Evolutionary conservation across 2,888 invertebrate species (phyloP).

Genomic region (Adelphocoris suturalis): DNA sequence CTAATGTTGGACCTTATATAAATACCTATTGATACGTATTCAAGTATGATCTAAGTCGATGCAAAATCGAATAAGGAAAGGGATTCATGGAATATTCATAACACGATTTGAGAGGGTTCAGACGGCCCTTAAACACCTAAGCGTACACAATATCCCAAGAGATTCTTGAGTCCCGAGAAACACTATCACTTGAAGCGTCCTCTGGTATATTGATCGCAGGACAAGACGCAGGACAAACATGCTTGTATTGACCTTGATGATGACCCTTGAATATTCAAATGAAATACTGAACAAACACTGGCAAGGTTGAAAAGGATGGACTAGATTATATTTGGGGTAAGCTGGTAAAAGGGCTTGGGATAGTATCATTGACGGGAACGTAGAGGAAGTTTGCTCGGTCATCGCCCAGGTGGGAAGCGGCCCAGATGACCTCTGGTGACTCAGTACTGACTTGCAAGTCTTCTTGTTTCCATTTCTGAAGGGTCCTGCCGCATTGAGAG

Average conservation of each 20-base stretch:
- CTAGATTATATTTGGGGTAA: constrained; percentile 49
- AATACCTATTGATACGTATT: too few species aligned
- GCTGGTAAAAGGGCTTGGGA: constrained; percentile 46
- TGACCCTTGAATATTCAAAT: constrained; percentile 68
- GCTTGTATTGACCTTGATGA: constrained; percentile 60
- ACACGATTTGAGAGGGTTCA: constrained; percentile 5
- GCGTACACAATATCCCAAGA: constrained; percentile 49
- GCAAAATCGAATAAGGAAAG: not conserved
- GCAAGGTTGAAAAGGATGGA: constrained; percentile 33
- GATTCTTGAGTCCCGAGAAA: constrained; percentile 56
- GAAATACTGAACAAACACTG: constrained; percentile 61
- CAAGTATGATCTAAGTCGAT: not conserved
- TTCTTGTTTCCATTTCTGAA: constrained; percentile 66
- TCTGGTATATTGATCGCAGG: constrained; percentile 33
- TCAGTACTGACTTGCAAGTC: constrained; percentile 71
- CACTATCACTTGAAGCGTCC: constrained; percentile 52
- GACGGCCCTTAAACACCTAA: constrained; percentile 37
- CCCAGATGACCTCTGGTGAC: constrained; percentile 66
- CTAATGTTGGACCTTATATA: too few species aligned
- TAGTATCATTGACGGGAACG: constrained; percentile 50
- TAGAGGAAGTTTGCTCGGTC: constrained; percentile 64
- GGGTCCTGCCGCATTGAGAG: constrained; percentile 17
- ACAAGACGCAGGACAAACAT: constrained; percentile 47
- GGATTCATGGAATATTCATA: constrained; percentile 56
- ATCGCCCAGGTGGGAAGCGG: constrained; percentile 72